These are phyloP conservation scores for Myrmophylax atrothorax DNA, from an alignment of 2,113 vertebrate genomes.

Conservation along the genomic window DNA sequence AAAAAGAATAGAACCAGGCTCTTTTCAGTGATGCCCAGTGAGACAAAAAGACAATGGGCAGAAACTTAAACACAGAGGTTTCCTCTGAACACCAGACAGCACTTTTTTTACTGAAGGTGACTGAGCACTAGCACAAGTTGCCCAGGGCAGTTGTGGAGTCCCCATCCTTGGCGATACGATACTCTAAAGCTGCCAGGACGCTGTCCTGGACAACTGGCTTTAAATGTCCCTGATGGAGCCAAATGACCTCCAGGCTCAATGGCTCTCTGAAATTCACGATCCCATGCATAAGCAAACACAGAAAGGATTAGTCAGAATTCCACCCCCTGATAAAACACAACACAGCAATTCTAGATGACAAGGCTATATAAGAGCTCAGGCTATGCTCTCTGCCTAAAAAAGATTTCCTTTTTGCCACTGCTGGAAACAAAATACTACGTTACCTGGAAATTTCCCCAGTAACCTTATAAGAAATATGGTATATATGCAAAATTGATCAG, in stretches of 20 bases:
- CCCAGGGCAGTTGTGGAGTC: neutral
- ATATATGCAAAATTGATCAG: neutral
- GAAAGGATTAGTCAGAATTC: neutral
- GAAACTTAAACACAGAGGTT: neutral
- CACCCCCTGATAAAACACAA: neutral
- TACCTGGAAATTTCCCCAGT: neutral
- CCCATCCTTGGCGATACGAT: neutral
- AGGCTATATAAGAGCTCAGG: neutral
- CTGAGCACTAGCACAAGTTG: neutral
- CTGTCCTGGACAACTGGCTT: neutral
- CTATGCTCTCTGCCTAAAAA: neutral
- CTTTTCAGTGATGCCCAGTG: neutral
- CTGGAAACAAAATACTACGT: neutral
- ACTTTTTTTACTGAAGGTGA: neutral
- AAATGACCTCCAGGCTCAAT: neutral
- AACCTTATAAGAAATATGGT: neutral
- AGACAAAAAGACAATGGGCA: neutral
- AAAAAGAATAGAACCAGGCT: neutral
- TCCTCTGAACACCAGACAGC: neutral
- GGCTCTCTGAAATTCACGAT: neutral
- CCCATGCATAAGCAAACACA: neutral
- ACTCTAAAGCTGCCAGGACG: neutral
- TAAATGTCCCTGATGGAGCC: neutral
- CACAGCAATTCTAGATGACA: neutral
- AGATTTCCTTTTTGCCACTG: neutral